Evolutionary conservation across 2,113 vertebrate species (phyloP), one percentile per base, ranked within the genome.

Genomic region (Speoplatyrhinus poulsoni): DNA sequence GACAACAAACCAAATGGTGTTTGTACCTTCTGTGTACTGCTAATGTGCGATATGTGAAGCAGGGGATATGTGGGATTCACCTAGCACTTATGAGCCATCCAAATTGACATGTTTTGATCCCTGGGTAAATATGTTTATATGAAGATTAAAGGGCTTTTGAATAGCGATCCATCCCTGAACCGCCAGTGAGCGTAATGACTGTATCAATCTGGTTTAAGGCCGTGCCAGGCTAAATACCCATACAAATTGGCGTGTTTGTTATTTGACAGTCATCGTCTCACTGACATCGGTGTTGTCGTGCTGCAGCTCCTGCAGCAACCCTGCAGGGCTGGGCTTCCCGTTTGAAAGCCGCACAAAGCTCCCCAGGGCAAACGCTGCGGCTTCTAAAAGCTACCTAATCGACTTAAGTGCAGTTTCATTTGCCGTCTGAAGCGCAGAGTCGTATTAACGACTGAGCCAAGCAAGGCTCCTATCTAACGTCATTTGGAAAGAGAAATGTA

Each of bases 151-250:
- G 71, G 67, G 75, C 67, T 83, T 10, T 0, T 33, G 8, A 41
- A 41, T 26, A 58, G 17, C 12, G 19, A 11, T 26, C 60, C 36
- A 61, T 65, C 67, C 75, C 26, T 33, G 10, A 52, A 60, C 69
- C 72, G 75, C 60, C 65, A 72, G 67, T 33, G 57, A 59, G 52
- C 49, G 71, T 83, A 91, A 88, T 70, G 70, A 83, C 80, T 70
- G 73, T 73, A 90, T 88, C 82, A 78, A 87, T 87, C 85, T 79
- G 64, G 73, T 72, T 89, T 88, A 85, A 69, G 53, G 32, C 48
- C 77, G 52, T 65, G 54, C 67, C 36, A 65, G 53, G 70, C 72
- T 80, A 12, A 77, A 84, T 74, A 80, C 74, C 53, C 53, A 63
- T 65, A 86, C 62, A 84, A 70, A 86, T 67, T 74, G 79, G 77